Conservation (phyloP, 1,140 invertebrate species). For the Drosophila triauraria region DNA sequence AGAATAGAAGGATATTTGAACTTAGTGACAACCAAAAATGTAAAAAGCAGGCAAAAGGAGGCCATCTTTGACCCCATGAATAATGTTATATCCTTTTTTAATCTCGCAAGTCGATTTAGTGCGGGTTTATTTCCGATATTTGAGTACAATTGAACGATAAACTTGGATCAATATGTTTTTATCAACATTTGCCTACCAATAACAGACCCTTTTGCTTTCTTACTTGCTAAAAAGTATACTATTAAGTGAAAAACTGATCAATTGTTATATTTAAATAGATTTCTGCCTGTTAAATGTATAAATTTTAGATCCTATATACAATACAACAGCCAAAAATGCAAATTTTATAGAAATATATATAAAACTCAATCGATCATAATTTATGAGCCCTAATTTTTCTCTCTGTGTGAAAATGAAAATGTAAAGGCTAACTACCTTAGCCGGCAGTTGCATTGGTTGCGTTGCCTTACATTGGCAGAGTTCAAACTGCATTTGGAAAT, state of each 20-base stretch:
- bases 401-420: conserved; percentile 5
- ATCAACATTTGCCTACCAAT: too few relatives aligned
- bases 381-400: not conserved
- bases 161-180: too few relatives aligned
- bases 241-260: not conserved
- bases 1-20: too few relatives aligned
- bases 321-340: not conserved
- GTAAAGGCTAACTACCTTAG: conserved; percentile 35
- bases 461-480: conserved; percentile 42
- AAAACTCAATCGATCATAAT: not conserved
- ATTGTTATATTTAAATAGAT: not conserved
- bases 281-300: not conserved
- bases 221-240: not conserved
- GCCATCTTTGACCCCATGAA: too few relatives aligned
- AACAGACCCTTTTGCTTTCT: not conserved
- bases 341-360: too few relatives aligned
- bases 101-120: too few relatives aligned
- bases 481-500: conserved; percentile 70
- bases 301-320: too few relatives aligned
- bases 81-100: too few relatives aligned
- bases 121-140: too few relatives aligned
- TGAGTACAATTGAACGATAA: too few relatives aligned
- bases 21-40: too few relatives aligned
- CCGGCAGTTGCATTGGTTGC: conserved; percentile 2
- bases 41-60: too few relatives aligned